These are phyloP conservation scores for Leucania comma DNA, from an alignment of 2,888 invertebrate genomes.

Conservation along the genomic window DNA sequence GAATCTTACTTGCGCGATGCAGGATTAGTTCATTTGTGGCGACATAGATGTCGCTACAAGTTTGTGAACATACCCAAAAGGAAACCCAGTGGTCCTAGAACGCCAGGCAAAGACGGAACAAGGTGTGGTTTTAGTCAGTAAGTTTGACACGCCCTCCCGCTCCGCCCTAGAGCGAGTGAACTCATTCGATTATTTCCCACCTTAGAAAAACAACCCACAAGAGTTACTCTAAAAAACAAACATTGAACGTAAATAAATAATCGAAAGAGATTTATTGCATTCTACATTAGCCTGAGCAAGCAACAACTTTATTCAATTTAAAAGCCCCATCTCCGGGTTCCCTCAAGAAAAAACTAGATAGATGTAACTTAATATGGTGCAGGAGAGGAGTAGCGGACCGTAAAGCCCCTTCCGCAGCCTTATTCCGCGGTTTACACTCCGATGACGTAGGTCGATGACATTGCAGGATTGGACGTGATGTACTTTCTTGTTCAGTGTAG, in stretches of 20 bases:
- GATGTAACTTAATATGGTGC: slow-evolving; percentile 57
- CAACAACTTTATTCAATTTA: slow-evolving; percentile 29
- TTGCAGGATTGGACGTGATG: slow-evolving; percentile 32
- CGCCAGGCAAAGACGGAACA: too few species aligned
- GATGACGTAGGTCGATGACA: slow-evolving; percentile 65
- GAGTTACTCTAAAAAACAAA: too few species aligned
- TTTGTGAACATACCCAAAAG: too few species aligned
- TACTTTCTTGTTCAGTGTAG: slow-evolving; percentile 32
- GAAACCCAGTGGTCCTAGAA: too few species aligned
- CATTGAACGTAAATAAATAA: background rate
- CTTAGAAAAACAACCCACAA: too few species aligned
- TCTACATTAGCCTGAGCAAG: background rate
- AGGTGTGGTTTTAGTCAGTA: too few species aligned
- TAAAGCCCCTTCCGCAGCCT: slow-evolving; percentile 60
- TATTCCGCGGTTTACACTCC: slow-evolving; percentile 66
- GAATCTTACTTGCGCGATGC: too few species aligned
- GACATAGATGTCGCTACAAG: too few species aligned
- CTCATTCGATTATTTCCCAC: too few species aligned
- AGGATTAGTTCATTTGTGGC: too few species aligned
- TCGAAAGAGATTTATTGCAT: background rate
- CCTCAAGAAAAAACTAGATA: slow-evolving; percentile 44
- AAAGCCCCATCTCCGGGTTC: slow-evolving; percentile 30
- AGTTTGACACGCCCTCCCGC: too few species aligned
- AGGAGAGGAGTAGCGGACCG: slow-evolving; percentile 58
- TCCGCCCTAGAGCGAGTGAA: too few species aligned